Percentiles rank a stretch among this genome's conserved stretches.
Conservation (phyloP, 2,113 vertebrate species). For the Microcebus griseorufus region DNA sequence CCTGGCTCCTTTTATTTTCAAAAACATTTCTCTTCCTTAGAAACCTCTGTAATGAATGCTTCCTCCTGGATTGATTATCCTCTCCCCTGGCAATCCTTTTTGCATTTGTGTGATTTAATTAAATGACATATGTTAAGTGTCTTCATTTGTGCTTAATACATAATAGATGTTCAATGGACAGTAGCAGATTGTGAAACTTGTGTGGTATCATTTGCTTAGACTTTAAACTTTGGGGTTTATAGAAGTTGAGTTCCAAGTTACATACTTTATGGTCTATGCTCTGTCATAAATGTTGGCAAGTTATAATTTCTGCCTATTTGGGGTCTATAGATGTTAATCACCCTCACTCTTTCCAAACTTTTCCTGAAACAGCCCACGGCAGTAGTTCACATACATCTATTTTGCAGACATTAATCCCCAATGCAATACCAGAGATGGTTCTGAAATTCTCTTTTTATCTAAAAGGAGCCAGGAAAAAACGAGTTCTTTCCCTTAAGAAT, state of each 20-base stretch:
- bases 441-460: neutral
- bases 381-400: neutral
- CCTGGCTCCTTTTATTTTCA: neutral
- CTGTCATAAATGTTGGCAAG: neutral
- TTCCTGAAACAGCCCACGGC: neutral
- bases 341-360: neutral
- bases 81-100: constrained; percentile 8
- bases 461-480: neutral
- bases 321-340: neutral
- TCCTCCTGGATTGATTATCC: neutral
- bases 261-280: neutral
- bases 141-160: neutral
- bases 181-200: neutral
- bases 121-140: constrained; percentile 43
- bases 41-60: constrained; percentile 12
- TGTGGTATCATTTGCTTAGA: neutral
- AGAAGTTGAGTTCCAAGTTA: neutral
- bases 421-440: neutral
- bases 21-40: constrained; percentile 50
- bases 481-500: neutral
- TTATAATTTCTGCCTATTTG: neutral
- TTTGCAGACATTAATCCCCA: neutral
- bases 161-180: neutral
- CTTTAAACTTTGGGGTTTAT: neutral
- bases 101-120: constrained; percentile 54